Base-by-base conservation (phyloP, 92 coral and sea anemone genomes). In the Anthopleura xanthogrammica region DNA sequence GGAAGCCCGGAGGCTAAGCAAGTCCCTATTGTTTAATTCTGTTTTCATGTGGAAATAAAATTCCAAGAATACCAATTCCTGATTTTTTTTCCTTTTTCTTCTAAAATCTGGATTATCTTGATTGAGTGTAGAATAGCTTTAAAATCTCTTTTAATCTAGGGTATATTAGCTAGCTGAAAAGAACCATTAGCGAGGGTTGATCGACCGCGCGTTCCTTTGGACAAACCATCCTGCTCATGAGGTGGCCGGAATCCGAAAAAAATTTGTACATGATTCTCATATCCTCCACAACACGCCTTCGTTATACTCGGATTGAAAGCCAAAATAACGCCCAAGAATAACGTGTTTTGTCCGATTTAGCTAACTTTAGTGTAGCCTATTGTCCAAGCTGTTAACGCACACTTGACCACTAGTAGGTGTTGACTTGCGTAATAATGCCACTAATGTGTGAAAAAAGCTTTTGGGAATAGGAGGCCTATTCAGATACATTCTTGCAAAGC, bases 141-240 rank as follows among this genome's bases (percentile, higher is more conserved):
- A 48, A 50, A 71, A 81, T 68, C 77, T 60, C 77, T 43, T 12
- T 16, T 81, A 81, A 81, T 81, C 84, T 68, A 6, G n/a, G 42
- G 65, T 81, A 68, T 68, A 81, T 70, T 75, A 81, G 41, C n/a
- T 29, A 23, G 42, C 20, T 64, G 72, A 64, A 64, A 64, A 64
- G 72, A n/a, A 64, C 46, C 74, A 68, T 68, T 68, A 68, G 74
- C 17, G 41, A 13, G 42, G 42, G 16, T 12, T 8, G 16, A 8
- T 68, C 8, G 40, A 64, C 24, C 74, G 16, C 14, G 16, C 41
- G 74, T 29, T 68, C 41, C 41, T 68, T 13, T 36, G 41, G 16
- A 62, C 14, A 2, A 24, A 68, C 29, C 17, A 62, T 22, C 29
- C 70, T 62, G 70, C 11, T n/a, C 70, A 22, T 19, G 70, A 62